Base-by-base conservation (phyloP, 1,140 invertebrate species). In the Zaprionus kolodkinae region DNA sequence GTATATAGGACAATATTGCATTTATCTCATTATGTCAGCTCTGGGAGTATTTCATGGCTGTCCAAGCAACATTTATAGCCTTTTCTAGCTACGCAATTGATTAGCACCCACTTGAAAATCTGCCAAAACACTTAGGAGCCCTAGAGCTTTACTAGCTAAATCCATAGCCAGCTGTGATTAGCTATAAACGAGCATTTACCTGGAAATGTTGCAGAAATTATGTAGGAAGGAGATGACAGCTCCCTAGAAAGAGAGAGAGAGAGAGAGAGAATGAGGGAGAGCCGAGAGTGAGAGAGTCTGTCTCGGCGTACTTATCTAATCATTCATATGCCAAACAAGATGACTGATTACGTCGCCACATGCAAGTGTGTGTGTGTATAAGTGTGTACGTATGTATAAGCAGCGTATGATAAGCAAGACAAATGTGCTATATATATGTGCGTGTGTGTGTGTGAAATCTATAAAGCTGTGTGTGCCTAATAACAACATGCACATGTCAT, bases 261-360 rank as follows among this genome's bases (percentile, higher is more conserved):
- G 3, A 4, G 27, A 33, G 3, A 4, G 27, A 33, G 9, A 36
- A 6, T 17, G 15, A 10, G n/a, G 33, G 25, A 30, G 27, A 55
- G 38, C 38, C 15, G 12, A 55, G 25, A 30, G n/a, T 15, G 36
- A 15, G 5, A 45, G 38, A 30, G 48, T 67, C 35, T 43, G 36
- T 78, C 56, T 63, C 55, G 40, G 62, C 66, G 59, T 70, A 70
- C 72, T 68, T 72, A 81, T 75, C 84, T 80, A 81, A 88, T 88
- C 84, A 89, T 83, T 87, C 84, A 84, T 63, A 78, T 88, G 74
- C 80, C 81, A 85, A 85, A 84, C 81, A 81, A 88, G 80, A 89
- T 84, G 84, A 88, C 85, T 79, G 85, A 88, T 88, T 88, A 84
- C 71, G 85, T 78, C 62, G 81, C 63, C 76, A 79, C 80, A 87